Conservation (phyloP, 2,113 vertebrate genomes). For the Aptenodytes patagonicus region DNA sequence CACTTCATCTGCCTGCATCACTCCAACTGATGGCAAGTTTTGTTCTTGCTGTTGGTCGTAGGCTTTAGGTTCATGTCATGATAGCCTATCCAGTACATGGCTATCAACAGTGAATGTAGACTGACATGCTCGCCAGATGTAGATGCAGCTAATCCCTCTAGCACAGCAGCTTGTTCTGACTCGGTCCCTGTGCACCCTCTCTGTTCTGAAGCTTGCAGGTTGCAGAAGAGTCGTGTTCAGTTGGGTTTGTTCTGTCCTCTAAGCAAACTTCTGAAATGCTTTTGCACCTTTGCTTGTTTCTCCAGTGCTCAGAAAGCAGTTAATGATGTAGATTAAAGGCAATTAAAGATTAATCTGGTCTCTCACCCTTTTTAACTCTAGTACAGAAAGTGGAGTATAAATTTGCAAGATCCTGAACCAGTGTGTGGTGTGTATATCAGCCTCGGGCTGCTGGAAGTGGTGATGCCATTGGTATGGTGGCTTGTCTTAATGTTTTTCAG, state of each 20-base stretch:
- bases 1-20: background rate
- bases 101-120: background rate
- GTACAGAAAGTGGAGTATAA: background rate
- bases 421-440: background rate
- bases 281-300: background rate
- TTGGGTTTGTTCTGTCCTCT: background rate
- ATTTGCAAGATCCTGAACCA: background rate
- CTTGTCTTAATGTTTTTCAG: background rate
- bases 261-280: background rate
- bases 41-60: background rate
- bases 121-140: background rate
- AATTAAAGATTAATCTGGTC: background rate
- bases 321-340: background rate
- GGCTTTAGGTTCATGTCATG: background rate
- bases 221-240: background rate
- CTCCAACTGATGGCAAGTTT: background rate
- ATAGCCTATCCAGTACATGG: rapidly evolving
- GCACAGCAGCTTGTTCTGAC: background rate
- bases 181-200: rapidly evolving
- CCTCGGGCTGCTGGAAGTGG: background rate
- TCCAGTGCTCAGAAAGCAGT: background rate
- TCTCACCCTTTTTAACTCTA: background rate
- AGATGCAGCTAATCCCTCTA: background rate
- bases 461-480: background rate
- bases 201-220: background rate